These are phyloP conservation scores for Drosophila miranda DNA, from an alignment of 1,140 invertebrate species.

Conservation along the genomic window DNA sequence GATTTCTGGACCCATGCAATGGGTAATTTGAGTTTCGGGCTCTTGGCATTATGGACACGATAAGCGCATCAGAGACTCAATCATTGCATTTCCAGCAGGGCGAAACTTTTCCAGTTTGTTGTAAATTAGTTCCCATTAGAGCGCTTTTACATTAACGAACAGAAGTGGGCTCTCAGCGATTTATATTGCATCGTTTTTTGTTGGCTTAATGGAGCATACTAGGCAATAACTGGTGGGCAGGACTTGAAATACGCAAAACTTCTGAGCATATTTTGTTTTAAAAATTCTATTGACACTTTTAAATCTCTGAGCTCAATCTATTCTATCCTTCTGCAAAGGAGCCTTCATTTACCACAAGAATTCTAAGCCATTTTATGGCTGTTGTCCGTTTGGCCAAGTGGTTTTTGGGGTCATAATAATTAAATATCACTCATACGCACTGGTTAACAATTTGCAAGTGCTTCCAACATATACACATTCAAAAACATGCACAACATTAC, in stretches of 20 bases:
- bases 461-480: constrained; percentile 3
- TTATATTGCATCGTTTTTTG: not conserved
- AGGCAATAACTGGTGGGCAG: too few relatives aligned
- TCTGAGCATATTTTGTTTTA: not conserved
- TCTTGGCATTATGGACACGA: constrained; percentile 32
- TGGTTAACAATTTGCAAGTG: constrained; percentile 34
- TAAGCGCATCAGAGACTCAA: constrained; percentile 8
- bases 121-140: constrained; percentile 20
- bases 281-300: constrained; percentile 6
- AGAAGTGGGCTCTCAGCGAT: constrained; percentile 6
- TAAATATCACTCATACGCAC: constrained; percentile 75
- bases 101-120: constrained; percentile 1
- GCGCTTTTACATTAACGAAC: constrained; percentile 20
- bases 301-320: not conserved
- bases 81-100: too few relatives aligned
- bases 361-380: too few relatives aligned
- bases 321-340: too few relatives aligned
- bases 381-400: not conserved
- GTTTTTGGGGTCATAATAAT: constrained; percentile 54
- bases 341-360: too few relatives aligned
- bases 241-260: too few relatives aligned
- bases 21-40: constrained; percentile 7
- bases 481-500: not conserved
- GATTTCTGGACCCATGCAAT: constrained; percentile 12
- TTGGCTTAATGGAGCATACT: not conserved